A percentile compares a stretch with the other conserved stretches of the same genome.
Evolutionary conservation across 2,888 invertebrate species (phyloP).

Genomic region (Parnassius smintheus): DNA sequence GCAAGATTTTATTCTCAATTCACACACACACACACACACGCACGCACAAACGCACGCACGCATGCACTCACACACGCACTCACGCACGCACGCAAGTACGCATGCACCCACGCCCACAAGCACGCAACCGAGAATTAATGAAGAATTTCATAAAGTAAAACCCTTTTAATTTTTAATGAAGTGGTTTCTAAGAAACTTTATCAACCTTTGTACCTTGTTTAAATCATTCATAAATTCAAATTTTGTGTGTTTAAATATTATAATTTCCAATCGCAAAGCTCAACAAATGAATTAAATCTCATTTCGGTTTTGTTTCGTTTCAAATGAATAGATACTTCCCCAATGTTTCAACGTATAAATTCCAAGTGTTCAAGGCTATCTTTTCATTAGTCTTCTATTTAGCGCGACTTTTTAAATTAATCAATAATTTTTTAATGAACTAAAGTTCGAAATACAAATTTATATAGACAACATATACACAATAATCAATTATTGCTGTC

Average conservation of each 20-base stretch:
- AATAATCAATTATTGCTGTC: too few species aligned
- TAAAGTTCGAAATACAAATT: neutral
- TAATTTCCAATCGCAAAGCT: neutral
- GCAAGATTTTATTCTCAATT: too few species aligned
- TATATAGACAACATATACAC: neutral
- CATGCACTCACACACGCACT: too few species aligned
- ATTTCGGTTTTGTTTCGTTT: constrained; percentile 1
- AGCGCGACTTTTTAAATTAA: constrained; percentile 16
- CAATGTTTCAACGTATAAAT: constrained; percentile 6
- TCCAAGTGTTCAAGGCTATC: constrained; percentile 13
- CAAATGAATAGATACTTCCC: neutral
- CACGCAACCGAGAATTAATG: too few species aligned
- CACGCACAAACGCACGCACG: too few species aligned
- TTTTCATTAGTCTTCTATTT: constrained; percentile 9
- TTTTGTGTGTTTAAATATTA: neutral
- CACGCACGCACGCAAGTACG: too few species aligned
- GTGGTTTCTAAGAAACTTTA: too few species aligned
- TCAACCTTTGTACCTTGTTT: too few species aligned
- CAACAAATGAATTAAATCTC: neutral
- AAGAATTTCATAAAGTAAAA: too few species aligned
- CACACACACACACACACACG: too few species aligned
- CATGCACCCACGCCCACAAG: too few species aligned
- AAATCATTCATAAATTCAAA: neutral
- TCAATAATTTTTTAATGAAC: constrained; percentile 25
- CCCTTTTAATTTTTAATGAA: too few species aligned